Percentiles rank a stretch among this genome's conserved stretches.
These are phyloP conservation scores for Mesembrinibis cayennensis DNA, from an alignment of 2,113 vertebrate genomes.

Conservation along the genomic window DNA sequence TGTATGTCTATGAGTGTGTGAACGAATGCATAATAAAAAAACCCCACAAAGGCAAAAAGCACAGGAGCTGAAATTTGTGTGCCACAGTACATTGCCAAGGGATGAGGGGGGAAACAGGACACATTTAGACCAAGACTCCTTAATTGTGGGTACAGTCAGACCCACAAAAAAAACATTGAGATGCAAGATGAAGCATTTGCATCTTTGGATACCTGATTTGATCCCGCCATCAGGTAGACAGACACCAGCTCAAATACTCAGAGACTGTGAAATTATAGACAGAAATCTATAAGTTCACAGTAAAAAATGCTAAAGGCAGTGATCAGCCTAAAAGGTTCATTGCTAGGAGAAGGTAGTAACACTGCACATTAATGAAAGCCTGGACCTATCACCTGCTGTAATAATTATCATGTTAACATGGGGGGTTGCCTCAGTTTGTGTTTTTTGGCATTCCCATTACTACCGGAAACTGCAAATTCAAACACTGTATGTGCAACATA, in stretches of 20 bases:
- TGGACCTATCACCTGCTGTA: slow-evolving; percentile 44
- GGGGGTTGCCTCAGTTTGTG: not conserved
- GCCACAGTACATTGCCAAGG: not conserved
- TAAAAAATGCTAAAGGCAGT: slow-evolving; percentile 7
- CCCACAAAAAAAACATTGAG: not conserved
- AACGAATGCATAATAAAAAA: not conserved
- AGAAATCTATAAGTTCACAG: not conserved
- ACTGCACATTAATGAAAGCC: slow-evolving; percentile 24
- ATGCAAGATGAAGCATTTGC: not conserved
- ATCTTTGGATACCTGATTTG: not conserved
- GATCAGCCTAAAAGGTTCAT: slow-evolving; percentile 32
- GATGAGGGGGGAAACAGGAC: not conserved
- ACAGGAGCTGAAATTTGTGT: not conserved
- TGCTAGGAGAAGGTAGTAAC: slow-evolving; percentile 23
- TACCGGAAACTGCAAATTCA: slow-evolving; percentile 33
- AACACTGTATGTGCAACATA: not conserved
- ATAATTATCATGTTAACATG: slow-evolving; percentile 42
- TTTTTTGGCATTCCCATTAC: slow-evolving; percentile 37
- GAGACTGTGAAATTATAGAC: not conserved
- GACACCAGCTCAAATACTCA: not conserved
- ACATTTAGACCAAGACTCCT: not conserved
- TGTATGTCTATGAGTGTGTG: not conserved
- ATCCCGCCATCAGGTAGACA: not conserved
- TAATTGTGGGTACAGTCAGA: not conserved
- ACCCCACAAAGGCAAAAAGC: not conserved